These are phyloP conservation scores for Nasonia vitripennis DNA, from an alignment of 1,140 invertebrate species.

Conservation along the genomic window DNA sequence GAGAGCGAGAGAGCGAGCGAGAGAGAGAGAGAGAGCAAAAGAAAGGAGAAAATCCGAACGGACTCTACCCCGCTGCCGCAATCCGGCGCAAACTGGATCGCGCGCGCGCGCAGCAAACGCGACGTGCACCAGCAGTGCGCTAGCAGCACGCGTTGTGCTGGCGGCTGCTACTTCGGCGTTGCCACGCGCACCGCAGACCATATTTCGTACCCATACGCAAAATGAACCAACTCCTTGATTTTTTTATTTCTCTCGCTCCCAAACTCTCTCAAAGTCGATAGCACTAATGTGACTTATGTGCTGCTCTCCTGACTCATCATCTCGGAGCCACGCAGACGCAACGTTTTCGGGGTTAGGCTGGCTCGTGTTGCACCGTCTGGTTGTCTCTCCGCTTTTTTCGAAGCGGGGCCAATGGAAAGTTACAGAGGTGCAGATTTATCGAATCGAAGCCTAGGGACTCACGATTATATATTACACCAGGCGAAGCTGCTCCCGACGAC, in stretches of 20 bases:
- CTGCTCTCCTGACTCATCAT: too few species aligned
- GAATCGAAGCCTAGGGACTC: not conserved
- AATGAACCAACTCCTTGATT: not conserved
- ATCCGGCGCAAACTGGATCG: slow-evolving; percentile 49
- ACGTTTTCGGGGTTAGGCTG: too few species aligned
- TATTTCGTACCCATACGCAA: not conserved
- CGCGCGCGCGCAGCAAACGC: not conserved
- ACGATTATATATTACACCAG: not conserved
- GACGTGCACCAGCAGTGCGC: not conserved
- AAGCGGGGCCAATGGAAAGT: not conserved
- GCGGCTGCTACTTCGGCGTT: not conserved
- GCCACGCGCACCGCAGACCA: not conserved
- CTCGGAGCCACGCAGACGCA: too few species aligned
- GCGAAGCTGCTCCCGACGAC: not conserved
- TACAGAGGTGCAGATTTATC: not conserved
- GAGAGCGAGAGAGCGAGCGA: not conserved
- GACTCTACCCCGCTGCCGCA: slow-evolving; percentile 14
- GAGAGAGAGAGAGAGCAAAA: not conserved
- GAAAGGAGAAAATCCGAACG: slow-evolving; percentile 38
- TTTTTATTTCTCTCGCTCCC: not conserved
- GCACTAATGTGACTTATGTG: too few species aligned
- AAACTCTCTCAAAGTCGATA: too few species aligned
- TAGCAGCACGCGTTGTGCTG: not conserved
- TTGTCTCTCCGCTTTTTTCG: too few species aligned
- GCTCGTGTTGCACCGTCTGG: too few species aligned